A percentile compares a stretch with the other conserved stretches of the same genome.
These are phyloP conservation scores for Agonum fuliginosum DNA, from an alignment of 2,888 invertebrate genomes.

Conservation along the genomic window DNA sequence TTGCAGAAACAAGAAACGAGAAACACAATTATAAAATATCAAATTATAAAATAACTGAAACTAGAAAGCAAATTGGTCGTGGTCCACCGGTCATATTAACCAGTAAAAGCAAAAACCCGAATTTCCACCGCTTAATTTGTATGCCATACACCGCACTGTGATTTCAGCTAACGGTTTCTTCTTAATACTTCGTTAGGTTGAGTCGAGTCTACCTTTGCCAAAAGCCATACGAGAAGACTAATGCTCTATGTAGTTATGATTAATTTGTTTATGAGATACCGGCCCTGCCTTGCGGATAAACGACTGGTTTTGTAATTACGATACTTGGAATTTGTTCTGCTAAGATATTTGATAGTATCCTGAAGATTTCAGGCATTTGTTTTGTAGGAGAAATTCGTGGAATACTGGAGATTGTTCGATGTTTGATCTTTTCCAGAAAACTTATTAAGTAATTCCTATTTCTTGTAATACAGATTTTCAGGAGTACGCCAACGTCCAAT, in stretches of 20 bases:
- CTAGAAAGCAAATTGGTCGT: slow-evolving; percentile 35
- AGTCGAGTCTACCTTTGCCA: slow-evolving; percentile 24
- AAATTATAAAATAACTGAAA: slow-evolving; percentile 23
- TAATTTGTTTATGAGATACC: slow-evolving; percentile 43
- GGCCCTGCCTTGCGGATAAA: slow-evolving; percentile 18
- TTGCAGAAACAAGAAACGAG: slow-evolving; percentile 34
- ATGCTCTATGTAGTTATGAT: slow-evolving; percentile 15
- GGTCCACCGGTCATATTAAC: slow-evolving; percentile 23
- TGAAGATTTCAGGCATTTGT: neutral
- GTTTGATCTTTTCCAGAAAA: no score
- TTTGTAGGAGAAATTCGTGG: neutral
- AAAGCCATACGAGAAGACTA: slow-evolving; percentile 12
- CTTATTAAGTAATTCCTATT: no score
- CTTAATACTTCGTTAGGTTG: neutral
- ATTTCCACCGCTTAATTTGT: slow-evolving; percentile 18
- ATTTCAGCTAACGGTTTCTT: neutral
- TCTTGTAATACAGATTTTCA: no score
- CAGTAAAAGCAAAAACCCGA: slow-evolving; percentile 12
- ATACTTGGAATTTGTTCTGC: slow-evolving; percentile 19
- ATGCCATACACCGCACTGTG: slow-evolving; percentile 16
- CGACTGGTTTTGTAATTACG: slow-evolving; percentile 27
- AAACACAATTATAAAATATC: slow-evolving; percentile 38
- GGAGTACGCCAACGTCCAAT: no score
- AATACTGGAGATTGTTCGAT: neutral
- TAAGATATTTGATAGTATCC: slow-evolving; percentile 10